Base-by-base conservation (phyloP, 2,888 invertebrate genomes). In the Habrosyne pyritoides region DNA sequence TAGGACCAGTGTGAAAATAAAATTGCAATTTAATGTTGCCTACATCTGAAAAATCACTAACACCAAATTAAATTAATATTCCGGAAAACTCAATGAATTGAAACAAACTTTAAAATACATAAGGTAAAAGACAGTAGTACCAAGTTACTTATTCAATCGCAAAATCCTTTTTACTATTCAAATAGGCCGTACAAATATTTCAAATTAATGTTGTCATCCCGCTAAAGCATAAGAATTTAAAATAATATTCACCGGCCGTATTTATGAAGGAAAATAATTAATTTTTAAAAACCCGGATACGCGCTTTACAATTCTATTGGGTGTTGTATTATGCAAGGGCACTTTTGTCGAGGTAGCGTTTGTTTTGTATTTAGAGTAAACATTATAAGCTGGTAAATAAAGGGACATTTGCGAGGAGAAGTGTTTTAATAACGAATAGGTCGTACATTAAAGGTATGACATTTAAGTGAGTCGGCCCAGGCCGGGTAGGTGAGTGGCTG, bases 351-450 rank as follows among this genome's bases (percentile, higher is more conserved):
- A 42, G 42, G 5, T 6, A 30, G 12, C 6, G 12, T 36, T 36
- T 33, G 33, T 42, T 42, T 42, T 42, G 42, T 42, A 42, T 42
- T 42, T 36, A 2, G 36, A 36, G 14, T 36, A 64, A 77, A 71
- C 61, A 73, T 78, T 77, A 71, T 69, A 60, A 12, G 10, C 36
- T 7, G 6, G 36, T 42, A 1, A 42, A 42, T 42, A 42, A 42
- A 42, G 18, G 42, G 18, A 42, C 6, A 42, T 18, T 42, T 18
- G 42, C 14, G 7, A 42, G 42, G 65, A 67, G 63, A 71, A 66
- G 63, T 73, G 77, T 73, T 79, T 79, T 75, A 81, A 74, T 81
- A 82, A 81, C 77, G 69, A 77, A 81, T 71, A 77, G 71, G 69
- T 61, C 67, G 65, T 77, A 73, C 69, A 78, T 79, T 79, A 76